Conservation (phyloP, 2,888 invertebrate species). For the Pocota personata region DNA sequence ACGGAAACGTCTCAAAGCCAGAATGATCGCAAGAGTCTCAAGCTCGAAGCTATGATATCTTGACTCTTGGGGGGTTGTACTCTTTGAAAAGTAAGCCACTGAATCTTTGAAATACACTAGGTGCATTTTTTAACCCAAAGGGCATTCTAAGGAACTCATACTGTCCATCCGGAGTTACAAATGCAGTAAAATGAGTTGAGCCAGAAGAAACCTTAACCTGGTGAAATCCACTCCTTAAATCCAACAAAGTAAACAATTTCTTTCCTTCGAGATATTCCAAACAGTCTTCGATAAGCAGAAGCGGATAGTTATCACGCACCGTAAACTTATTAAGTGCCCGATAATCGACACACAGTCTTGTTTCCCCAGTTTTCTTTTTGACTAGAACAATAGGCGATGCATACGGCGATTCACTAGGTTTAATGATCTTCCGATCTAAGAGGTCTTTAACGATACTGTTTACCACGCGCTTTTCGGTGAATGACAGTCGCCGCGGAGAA, state of each 20-base stretch:
- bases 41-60: no score
- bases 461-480: background rate
- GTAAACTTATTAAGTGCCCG: constrained; percentile 18
- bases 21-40: constrained; percentile 76
- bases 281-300: constrained; percentile 16
- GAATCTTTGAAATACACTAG: background rate
- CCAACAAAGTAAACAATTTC: background rate
- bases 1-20: constrained; percentile 75
- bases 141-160: background rate
- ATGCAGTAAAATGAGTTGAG: background rate
- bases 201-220: background rate
- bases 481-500: constrained; percentile 8
- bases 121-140: background rate
- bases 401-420: constrained; percentile 10
- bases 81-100: no score
- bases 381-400: constrained; percentile 13
- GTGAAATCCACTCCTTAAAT: background rate
- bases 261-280: background rate
- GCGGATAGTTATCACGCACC: constrained; percentile 4
- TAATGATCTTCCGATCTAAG: background rate
- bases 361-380: constrained; percentile 16
- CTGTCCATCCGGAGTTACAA: background rate
- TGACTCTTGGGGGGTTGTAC: no score
- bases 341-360: constrained; percentile 28
- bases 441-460: constrained; percentile 1